Conservation (phyloP, 2,888 invertebrate species). For the Pediacus dermestoides region DNA sequence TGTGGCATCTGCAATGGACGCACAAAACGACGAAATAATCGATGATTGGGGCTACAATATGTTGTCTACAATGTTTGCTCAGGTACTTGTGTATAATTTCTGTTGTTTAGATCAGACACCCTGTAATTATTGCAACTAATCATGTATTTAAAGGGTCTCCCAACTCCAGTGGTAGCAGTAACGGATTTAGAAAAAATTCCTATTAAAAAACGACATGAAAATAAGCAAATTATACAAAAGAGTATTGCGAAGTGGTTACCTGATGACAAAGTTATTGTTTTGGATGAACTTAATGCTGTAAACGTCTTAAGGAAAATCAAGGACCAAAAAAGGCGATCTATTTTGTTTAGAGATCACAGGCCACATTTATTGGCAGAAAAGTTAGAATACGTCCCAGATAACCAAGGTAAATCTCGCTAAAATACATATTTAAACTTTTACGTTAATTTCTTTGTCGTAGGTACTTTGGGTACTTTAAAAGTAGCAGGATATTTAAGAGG, state of each 20-base stretch:
- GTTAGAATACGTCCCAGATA: slow-evolving; percentile 60
- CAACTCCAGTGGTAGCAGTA: slow-evolving; percentile 72
- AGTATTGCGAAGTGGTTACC: slow-evolving; percentile 70
- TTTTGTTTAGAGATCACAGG: slow-evolving; percentile 74
- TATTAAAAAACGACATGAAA: slow-evolving; percentile 67
- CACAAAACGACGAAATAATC: slow-evolving; percentile 57
- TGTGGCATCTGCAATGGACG: slow-evolving; percentile 65
- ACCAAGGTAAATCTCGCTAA: slow-evolving; percentile 39
- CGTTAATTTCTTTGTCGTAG: slow-evolving; percentile 21
- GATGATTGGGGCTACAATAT: slow-evolving; percentile 79
- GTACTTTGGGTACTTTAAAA: slow-evolving; percentile 62
- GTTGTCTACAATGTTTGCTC: slow-evolving; percentile 74
- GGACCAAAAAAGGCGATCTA: slow-evolving; percentile 72
- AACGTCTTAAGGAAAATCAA: slow-evolving; percentile 72
- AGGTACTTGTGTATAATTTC: slow-evolving; percentile 46
- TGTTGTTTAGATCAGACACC: slow-evolving; percentile 4
- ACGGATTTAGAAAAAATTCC: slow-evolving; percentile 72
- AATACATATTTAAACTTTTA: background rate
- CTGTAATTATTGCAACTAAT: slow-evolving; percentile 5
- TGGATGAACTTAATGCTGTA: slow-evolving; percentile 77
- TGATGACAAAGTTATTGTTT: slow-evolving; percentile 73
- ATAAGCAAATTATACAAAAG: slow-evolving; percentile 64
- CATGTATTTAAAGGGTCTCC: slow-evolving; percentile 55
- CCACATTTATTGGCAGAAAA: slow-evolving; percentile 83
- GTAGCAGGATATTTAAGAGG: slow-evolving; percentile 87